Evolutionary conservation across 2,888 invertebrate genomes (phyloP), one percentile per base, ranked within the genome.

Genomic region (Meloe dianella): DNA sequence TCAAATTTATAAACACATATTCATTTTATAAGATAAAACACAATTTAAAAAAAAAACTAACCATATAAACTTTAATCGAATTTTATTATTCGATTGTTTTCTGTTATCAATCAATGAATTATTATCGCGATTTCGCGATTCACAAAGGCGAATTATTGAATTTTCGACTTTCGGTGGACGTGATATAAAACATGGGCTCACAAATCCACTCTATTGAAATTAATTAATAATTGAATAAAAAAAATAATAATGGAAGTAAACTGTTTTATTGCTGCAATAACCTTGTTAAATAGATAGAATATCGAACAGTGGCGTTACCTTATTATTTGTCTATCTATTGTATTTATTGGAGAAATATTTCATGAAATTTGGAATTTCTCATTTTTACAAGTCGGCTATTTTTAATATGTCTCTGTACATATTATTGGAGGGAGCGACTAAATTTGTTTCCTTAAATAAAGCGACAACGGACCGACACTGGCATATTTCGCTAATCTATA

Each of bases 391-490:
- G 47, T 47, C 20, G 8, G 47, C 20, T 47, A 47, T 47, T 47
- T 47, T 47, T 47, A 47, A 47, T 47, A 20, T 47, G 9, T 47
- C 20, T 47, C 20, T 47, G 47, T 47, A 22, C 47, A 47, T 20
- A 20, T 20, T 47, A 47, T 47, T 20, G 47, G 47, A 47, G 47
- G 47, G 47, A 47, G 47, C 47, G 20, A 47, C 47, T 47, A 20
- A 47, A 47, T 47, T 47, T 20, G 47, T 47, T 47, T 47, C 47
- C 20, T 47, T 47, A 47, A 47, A 47, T 47, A 47, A 47, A 47
- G 20, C 47, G 47, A 47, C 47, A 47, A 47, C 47, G 20, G 47
- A 22, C 47, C 47, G 47, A 20, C 47, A 47, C 47, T 47, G 47
- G 47, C 47, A 41, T 41, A 47, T 47, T 20, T 47, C 47, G 8